phyloP scores from a whole-genome alignment of 2,113 vertebrate species.

The Muscicapa adusta region DNA sequence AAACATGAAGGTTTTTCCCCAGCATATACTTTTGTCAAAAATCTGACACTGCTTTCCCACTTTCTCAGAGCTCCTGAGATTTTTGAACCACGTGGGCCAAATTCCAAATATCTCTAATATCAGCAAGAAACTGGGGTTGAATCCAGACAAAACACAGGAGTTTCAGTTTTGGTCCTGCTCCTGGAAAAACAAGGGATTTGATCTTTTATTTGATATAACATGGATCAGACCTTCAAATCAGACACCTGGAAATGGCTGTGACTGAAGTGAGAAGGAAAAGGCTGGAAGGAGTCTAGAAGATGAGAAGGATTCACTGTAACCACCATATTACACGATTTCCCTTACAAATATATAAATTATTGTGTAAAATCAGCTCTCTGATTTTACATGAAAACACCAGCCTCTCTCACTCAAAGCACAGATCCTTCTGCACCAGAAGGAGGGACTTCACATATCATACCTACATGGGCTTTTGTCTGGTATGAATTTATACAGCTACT shows the following conservation, averaged over 20 bases:
- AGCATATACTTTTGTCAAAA: background rate
- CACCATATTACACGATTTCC: background rate
- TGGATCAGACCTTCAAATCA: background rate
- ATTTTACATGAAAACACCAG: background rate
- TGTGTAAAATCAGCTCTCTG: background rate
- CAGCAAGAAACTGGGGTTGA: background rate
- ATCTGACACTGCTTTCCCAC: background rate
- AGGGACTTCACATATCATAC: background rate
- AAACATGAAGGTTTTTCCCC: background rate
- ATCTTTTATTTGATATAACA: background rate
- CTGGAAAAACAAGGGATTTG: background rate
- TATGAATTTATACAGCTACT: background rate
- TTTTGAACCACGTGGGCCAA: background rate
- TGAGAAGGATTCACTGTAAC: background rate
- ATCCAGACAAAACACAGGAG: background rate
- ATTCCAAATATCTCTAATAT: background rate
- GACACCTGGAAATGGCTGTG: background rate
- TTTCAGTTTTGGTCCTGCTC: background rate
- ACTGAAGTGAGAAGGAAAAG: background rate
- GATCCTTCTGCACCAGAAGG: background rate
- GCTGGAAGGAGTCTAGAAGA: background rate
- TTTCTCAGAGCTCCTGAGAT: background rate
- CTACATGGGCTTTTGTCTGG: background rate
- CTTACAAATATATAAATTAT: background rate
- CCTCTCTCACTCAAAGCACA: background rate